Percentiles rank a stretch among this genome's conserved stretches.
Conservation (phyloP, 2,888 invertebrate genomes). For the Pegoplata infirma region DNA sequence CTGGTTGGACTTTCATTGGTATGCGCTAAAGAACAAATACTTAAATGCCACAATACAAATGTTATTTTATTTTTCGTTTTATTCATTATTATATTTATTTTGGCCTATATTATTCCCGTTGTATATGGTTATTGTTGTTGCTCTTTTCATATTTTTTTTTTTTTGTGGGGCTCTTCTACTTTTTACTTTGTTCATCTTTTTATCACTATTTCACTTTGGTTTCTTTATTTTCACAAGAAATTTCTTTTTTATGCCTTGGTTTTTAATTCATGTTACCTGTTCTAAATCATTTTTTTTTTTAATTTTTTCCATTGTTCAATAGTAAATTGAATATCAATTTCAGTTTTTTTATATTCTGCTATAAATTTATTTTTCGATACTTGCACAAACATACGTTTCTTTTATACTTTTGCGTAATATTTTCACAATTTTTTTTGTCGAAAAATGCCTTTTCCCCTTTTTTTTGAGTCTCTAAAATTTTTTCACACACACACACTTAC, state of each 20-base stretch:
- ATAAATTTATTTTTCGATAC: neutral
- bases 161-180: constrained; percentile 8
- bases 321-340: constrained; percentile 10
- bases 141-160: neutral
- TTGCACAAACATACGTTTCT: neutral
- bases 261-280: constrained; percentile 30
- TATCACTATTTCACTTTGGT: constrained; percentile 19
- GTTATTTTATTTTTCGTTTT: constrained; percentile 6
- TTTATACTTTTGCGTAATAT: constrained; percentile 34
- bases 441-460: neutral
- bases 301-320: constrained; percentile 7
- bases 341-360: constrained; percentile 4
- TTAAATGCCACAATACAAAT: constrained; percentile 33
- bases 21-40: neutral
- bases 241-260: constrained; percentile 22
- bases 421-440: constrained; percentile 26
- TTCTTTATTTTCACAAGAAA: constrained; percentile 14
- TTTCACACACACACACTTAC: constrained; percentile 23
- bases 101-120: constrained; percentile 50
- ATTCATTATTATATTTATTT: constrained; percentile 28
- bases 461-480: constrained; percentile 12
- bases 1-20: neutral
- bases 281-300: neutral
- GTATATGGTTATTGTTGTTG: constrained; percentile 9
- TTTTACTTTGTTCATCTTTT: neutral